Evolutionary conservation across 2,888 invertebrate species (phyloP).

Genomic region (Drosophila fulvimacula): DNA sequence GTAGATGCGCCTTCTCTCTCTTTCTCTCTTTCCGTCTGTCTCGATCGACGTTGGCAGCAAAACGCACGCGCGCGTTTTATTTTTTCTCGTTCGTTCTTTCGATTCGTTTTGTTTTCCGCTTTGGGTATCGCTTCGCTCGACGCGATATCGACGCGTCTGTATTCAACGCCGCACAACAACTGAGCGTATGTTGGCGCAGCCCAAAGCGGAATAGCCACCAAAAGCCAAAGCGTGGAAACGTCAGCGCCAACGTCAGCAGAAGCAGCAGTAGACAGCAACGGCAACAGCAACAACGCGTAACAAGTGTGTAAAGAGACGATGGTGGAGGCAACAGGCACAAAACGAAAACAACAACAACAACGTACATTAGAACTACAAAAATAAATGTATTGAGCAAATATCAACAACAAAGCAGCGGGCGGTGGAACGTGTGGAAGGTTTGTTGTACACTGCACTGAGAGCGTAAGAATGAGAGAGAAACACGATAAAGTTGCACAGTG

Average conservation of each 20-base stretch:
- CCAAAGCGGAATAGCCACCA: slow-evolving; percentile 53
- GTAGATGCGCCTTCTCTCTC: slow-evolving; percentile 18
- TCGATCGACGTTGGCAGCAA: slow-evolving; percentile 29
- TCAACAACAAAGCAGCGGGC: slow-evolving; percentile 46
- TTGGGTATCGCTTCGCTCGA: slow-evolving; percentile 33
- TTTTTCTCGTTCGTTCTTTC: slow-evolving; percentile 23
- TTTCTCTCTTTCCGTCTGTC: not conserved
- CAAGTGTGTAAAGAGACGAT: slow-evolving; percentile 63
- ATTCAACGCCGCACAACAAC: slow-evolving; percentile 83
- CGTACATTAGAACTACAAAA: slow-evolving; percentile 57
- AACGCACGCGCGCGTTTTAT: slow-evolving; percentile 71
- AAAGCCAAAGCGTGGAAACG: slow-evolving; percentile 38
- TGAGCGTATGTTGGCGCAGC: slow-evolving; percentile 62
- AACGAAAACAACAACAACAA: slow-evolving; percentile 10
- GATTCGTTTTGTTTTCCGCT: slow-evolving; percentile 24
- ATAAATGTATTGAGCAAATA: slow-evolving; percentile 77
- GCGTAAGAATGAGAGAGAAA: slow-evolving; percentile 14
- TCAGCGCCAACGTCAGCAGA: slow-evolving; percentile 52
- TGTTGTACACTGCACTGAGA: slow-evolving; percentile 31
- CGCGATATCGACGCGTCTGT: slow-evolving; percentile 72
- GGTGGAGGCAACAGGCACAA: slow-evolving; percentile 14
- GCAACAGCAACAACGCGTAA: slow-evolving; percentile 54
- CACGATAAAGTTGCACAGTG: slow-evolving; percentile 43
- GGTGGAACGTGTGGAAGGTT: slow-evolving; percentile 10
- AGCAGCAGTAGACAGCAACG: slow-evolving; percentile 31